Evolutionary conservation across 2,888 invertebrate genomes (phyloP).

Genomic region (Pterostichus madidus): DNA sequence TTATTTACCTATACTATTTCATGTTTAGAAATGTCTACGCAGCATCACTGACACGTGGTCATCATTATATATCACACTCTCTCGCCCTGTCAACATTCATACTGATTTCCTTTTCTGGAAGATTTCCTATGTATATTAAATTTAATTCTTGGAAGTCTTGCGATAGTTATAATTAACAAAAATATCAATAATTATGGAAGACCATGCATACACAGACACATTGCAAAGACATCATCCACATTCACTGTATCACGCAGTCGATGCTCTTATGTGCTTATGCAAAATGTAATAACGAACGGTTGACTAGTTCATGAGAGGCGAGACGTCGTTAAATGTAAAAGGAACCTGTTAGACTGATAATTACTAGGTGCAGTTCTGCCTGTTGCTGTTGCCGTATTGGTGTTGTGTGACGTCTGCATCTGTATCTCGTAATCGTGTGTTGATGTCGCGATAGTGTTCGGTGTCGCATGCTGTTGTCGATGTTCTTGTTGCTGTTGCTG

Average conservation of each 20-base stretch:
- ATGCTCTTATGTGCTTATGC: constrained; percentile 55
- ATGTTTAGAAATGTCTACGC: constrained; percentile 65
- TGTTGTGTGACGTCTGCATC: constrained; percentile 37
- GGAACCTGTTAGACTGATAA: constrained; percentile 45
- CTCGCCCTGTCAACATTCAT: constrained; percentile 57
- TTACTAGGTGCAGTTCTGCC: constrained; percentile 38
- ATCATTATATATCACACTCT: constrained; percentile 56
- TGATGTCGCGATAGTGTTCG: constrained; percentile 28
- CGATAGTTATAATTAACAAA: constrained; percentile 65
- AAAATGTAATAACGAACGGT: constrained; percentile 32
- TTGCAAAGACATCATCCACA: constrained; percentile 64
- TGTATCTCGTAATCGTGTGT: constrained; percentile 23
- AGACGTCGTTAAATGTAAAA: constrained; percentile 41
- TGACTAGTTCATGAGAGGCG: constrained; percentile 24
- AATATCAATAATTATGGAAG: constrained; percentile 63
- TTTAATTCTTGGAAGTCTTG: constrained; percentile 66
- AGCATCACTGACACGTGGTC: constrained; percentile 64
- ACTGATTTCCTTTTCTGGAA: constrained; percentile 62
- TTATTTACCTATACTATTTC: constrained; percentile 64
- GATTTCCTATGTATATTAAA: constrained; percentile 63
- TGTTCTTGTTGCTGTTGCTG: constrained; percentile 14
- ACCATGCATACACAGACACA: constrained; percentile 66
- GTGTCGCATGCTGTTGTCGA: constrained; percentile 34
- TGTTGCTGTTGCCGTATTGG: background rate
- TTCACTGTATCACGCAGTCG: constrained; percentile 63